phyloP scores from a whole-genome alignment of 2,113 vertebrate species.

The Sorex araneus region DNA sequence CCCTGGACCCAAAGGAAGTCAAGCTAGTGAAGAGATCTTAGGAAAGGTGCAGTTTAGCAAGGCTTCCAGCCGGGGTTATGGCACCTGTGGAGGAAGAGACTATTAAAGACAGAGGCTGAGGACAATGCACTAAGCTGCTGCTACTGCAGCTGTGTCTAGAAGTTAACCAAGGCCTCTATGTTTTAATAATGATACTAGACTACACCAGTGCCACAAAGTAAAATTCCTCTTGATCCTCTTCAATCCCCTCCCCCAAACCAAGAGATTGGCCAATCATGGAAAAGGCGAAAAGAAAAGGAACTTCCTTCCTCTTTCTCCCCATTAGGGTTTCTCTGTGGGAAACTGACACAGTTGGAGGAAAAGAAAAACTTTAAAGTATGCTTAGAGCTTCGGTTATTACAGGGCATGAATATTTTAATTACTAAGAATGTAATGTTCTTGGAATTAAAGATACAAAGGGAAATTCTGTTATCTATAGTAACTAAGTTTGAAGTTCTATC shows the following conservation, averaged over 20 bases:
- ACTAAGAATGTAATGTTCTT: not conserved
- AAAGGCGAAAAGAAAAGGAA: not conserved
- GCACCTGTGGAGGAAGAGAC: not conserved
- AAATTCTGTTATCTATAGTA: not conserved
- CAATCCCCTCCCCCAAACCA: too few relatives aligned
- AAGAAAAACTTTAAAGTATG: not conserved
- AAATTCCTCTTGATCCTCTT: too few relatives aligned
- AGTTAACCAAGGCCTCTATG: not conserved
- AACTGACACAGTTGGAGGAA: too few relatives aligned
- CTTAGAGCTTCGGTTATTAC: too few relatives aligned
- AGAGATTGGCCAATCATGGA: not conserved
- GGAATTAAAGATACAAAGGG: not conserved
- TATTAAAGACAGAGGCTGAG: not conserved
- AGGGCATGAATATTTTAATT: not conserved
- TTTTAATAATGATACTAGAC: not conserved
- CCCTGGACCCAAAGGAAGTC: not conserved
- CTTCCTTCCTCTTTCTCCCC: too few relatives aligned
- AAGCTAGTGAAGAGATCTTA: too few relatives aligned
- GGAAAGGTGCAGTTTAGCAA: not conserved
- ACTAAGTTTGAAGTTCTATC: not conserved
- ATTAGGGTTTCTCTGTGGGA: not conserved
- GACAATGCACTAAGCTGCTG: not conserved
- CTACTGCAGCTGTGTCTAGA: too few relatives aligned
- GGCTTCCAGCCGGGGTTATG: not conserved
- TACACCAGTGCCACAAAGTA: fast-evolving